A percentile compares a stretch with the other conserved stretches of the same genome.
phyloP scores from a whole-genome alignment of 2,888 invertebrate species.

The Lymantria dispar region DNA sequence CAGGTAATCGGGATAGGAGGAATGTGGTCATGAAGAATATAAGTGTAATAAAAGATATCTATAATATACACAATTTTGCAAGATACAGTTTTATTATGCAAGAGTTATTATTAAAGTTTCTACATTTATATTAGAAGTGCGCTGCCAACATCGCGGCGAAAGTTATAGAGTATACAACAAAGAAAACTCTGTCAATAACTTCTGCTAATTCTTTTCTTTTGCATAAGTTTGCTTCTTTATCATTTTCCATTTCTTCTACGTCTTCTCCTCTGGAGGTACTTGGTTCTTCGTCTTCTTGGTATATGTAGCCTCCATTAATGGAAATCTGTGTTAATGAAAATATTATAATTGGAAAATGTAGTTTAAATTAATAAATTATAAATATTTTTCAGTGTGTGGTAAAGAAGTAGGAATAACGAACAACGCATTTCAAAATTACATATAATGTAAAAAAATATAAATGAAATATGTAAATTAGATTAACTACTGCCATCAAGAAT shows the following conservation, averaged over 20 bases:
- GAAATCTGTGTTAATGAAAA: conserved; percentile 32
- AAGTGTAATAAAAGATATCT: too few species aligned
- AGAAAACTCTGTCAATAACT: conserved; percentile 58
- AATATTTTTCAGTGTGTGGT: too few species aligned
- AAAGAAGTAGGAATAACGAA: too few species aligned
- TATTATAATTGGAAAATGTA: not conserved
- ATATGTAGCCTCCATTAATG: conserved; percentile 50
- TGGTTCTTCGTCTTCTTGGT: conserved; percentile 55
- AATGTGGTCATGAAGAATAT: too few species aligned
- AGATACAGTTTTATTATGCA: too few species aligned
- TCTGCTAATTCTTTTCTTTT: conserved; percentile 57
- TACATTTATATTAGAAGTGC: conserved; percentile 44
- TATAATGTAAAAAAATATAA: too few species aligned
- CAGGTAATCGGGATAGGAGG: too few species aligned
- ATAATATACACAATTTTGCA: too few species aligned
- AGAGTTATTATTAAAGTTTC: not conserved
- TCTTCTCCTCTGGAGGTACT: conserved; percentile 36
- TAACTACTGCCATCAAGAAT: too few species aligned
- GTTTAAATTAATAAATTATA: too few species aligned
- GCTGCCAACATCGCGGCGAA: conserved; percentile 55
- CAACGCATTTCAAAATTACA: too few species aligned
- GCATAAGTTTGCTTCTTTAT: conserved; percentile 36
- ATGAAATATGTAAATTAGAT: too few species aligned
- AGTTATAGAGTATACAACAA: conserved; percentile 53
- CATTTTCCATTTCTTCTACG: conserved; percentile 66